Evolutionary conservation across 2,113 vertebrate species (phyloP).

Genomic region (Typhlomys cinereus): DNA sequence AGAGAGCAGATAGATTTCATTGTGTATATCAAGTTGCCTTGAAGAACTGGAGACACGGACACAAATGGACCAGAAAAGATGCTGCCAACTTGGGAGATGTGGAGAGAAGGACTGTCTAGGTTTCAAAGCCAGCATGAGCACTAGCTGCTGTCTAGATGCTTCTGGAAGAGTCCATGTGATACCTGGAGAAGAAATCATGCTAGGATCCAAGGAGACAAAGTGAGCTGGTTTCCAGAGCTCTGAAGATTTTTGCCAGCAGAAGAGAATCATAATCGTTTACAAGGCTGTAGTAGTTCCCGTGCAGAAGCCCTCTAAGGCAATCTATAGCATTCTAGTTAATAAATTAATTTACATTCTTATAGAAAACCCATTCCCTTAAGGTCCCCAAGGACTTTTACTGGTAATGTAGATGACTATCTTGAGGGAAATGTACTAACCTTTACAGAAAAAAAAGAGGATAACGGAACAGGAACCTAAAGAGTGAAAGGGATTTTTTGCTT

Average conservation of each 20-base stretch:
- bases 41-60: slow-evolving; percentile 35
- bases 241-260: background rate
- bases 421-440: slow-evolving; percentile 45
- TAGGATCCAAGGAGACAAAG: background rate
- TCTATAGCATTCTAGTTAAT: slow-evolving; percentile 78
- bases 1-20: slow-evolving; percentile 57
- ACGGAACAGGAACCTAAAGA: background rate
- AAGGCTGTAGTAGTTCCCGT: slow-evolving; percentile 16
- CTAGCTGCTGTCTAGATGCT: background rate
- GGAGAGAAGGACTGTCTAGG: background rate
- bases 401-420: slow-evolving; percentile 44
- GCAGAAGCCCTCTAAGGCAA: slow-evolving; percentile 72
- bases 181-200: slow-evolving; percentile 49
- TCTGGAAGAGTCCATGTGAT: background rate
- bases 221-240: background rate
- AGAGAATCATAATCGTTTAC: slow-evolving; percentile 44
- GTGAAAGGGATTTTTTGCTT: background rate
- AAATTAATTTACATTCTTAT: slow-evolving; percentile 82
- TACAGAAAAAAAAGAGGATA: slow-evolving; percentile 31
- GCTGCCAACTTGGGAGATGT: background rate
- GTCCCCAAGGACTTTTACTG: slow-evolving; percentile 66
- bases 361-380: slow-evolving; percentile 63
- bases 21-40: background rate
- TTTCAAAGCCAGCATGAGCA: background rate
- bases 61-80: background rate